Evolutionary conservation across 2,888 invertebrate genomes (phyloP).

Genomic region (Eupelmus urozonus): DNA sequence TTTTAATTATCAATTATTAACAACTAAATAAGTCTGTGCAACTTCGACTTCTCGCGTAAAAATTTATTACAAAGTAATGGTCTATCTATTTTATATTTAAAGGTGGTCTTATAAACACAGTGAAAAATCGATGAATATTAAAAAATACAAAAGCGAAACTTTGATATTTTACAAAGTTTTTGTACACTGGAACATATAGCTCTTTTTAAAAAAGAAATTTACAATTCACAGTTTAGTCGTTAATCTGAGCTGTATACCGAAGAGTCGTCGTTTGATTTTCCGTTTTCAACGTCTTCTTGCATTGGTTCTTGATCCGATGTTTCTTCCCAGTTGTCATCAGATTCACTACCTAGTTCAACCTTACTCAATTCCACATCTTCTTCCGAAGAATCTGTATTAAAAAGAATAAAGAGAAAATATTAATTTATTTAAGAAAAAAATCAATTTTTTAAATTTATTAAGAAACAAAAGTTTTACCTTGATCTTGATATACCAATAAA

Average conservation of each 20-base stretch:
- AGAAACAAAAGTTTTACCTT: slow-evolving; percentile 72
- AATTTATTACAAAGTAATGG: slow-evolving; percentile 28
- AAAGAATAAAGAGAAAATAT: neutral
- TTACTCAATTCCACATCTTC: slow-evolving; percentile 72
- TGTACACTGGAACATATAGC: slow-evolving; percentile 45
- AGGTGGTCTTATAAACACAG: slow-evolving; percentile 18
- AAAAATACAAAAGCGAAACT: slow-evolving; percentile 37
- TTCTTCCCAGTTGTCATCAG: slow-evolving; percentile 75
- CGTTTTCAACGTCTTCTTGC: slow-evolving; percentile 68
- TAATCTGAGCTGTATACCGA: slow-evolving; percentile 67
- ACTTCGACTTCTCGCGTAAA: slow-evolving; percentile 18
- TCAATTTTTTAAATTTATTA: no score
- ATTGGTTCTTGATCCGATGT: slow-evolving; percentile 70
- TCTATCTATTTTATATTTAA: slow-evolving; percentile 16
- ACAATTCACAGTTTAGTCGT: slow-evolving; percentile 40
- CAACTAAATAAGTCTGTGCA: slow-evolving; percentile 19
- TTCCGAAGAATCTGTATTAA: slow-evolving; percentile 71
- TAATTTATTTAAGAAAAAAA: neutral
- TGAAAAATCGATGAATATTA: slow-evolving; percentile 44
- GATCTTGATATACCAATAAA: slow-evolving; percentile 80
- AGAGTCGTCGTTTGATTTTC: slow-evolving; percentile 67
- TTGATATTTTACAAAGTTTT: slow-evolving; percentile 55
- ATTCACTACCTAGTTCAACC: slow-evolving; percentile 71
- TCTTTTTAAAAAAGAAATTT: slow-evolving; percentile 39
- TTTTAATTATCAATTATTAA: slow-evolving; percentile 18